phyloP scores from a whole-genome alignment of 1,140 invertebrate species.

The Choristoneura fumiferana region DNA sequence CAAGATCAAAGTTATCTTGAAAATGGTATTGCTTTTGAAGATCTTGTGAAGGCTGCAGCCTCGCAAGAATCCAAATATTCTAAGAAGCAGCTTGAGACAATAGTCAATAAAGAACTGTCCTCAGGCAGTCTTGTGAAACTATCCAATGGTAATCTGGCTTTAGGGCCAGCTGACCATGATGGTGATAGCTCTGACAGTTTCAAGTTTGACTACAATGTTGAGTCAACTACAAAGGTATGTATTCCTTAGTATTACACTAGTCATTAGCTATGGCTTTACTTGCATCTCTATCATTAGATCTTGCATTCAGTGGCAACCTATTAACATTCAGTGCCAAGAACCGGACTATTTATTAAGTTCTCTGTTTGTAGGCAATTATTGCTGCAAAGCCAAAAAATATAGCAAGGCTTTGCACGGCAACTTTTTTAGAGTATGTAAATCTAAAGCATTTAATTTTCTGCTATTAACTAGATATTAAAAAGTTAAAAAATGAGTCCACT shows the following conservation, averaged over 20 bases:
- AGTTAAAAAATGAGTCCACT: too few relatives aligned
- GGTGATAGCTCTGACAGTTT: conserved; percentile 69
- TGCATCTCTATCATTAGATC: too few relatives aligned
- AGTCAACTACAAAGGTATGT: conserved; percentile 68
- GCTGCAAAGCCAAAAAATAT: too few relatives aligned
- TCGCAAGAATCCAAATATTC: conserved; percentile 82
- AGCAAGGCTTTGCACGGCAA: too few relatives aligned
- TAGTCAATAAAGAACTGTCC: conserved; percentile 83
- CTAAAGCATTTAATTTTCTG: too few relatives aligned
- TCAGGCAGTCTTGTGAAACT: conserved; percentile 83
- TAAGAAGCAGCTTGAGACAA: conserved; percentile 82
- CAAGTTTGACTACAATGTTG: conserved; percentile 65
- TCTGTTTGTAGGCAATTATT: too few relatives aligned
- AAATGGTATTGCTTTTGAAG: conserved; percentile 82
- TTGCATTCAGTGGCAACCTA: too few relatives aligned
- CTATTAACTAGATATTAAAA: too few relatives aligned
- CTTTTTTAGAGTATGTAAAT: too few relatives aligned
- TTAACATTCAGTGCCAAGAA: too few relatives aligned
- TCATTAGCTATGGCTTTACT: too few relatives aligned
- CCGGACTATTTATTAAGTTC: too few relatives aligned
- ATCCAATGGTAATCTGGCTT: conserved; percentile 83
- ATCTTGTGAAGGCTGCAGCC: conserved; percentile 82
- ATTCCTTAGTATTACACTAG: conserved; percentile 8
- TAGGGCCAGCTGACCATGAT: conserved; percentile 79
- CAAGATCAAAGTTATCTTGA: conserved; percentile 85